phyloP scores from a whole-genome alignment of 2,888 invertebrate genomes.

The Lochmaea capreae region DNA sequence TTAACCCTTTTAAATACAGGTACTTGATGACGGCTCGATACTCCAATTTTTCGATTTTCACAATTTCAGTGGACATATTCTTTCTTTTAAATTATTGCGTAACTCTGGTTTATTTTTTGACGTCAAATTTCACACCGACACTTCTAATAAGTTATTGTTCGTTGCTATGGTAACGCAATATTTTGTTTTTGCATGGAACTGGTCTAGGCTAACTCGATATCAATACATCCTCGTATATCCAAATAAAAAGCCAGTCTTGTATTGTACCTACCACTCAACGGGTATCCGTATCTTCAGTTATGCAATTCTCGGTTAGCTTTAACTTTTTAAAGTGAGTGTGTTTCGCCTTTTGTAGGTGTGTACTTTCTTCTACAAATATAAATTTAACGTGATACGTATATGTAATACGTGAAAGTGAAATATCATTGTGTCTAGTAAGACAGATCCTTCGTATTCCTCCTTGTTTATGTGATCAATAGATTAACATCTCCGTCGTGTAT shows the following conservation, averaged over 20 bases:
- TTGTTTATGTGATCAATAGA: conserved; percentile 23
- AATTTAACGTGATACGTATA: conserved; percentile 40
- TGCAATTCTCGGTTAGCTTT: conserved; percentile 36
- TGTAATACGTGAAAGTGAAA: conserved; percentile 45
- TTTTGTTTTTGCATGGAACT: too few species aligned
- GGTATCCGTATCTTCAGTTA: conserved; percentile 37
- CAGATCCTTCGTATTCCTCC: conserved; percentile 20
- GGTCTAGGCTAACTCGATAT: too few species aligned
- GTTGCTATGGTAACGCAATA: too few species aligned
- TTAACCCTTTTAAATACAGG: too few species aligned
- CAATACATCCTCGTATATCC: too few species aligned
- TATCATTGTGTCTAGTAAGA: conserved; percentile 39
- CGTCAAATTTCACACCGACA: too few species aligned
- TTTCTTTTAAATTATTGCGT: too few species aligned
- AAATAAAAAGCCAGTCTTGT: neutral
- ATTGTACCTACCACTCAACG: neutral
- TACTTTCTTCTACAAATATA: conserved; percentile 39
- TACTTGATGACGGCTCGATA: too few species aligned
- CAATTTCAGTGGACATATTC: too few species aligned
- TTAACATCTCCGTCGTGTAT: conserved; percentile 25
- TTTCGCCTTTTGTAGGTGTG: conserved; percentile 40
- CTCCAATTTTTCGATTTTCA: too few species aligned
- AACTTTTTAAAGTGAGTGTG: conserved; percentile 28
- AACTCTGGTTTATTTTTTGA: too few species aligned
- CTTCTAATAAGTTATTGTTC: too few species aligned